These are phyloP conservation scores for Myotis pilosus DNA, from an alignment of 2,797 vertebrate species.

Conservation along the genomic window DNA sequence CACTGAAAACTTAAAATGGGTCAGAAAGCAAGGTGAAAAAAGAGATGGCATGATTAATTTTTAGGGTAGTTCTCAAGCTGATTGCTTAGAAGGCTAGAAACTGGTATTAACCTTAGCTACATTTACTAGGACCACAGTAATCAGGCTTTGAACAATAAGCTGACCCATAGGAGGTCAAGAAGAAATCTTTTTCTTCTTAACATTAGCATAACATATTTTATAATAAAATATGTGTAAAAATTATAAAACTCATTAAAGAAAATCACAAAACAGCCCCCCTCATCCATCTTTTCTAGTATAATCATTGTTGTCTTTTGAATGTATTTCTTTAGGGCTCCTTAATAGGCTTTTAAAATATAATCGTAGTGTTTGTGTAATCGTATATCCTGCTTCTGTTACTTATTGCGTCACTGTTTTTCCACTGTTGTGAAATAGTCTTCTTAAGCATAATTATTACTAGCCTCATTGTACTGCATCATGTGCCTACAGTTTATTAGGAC, in stretches of 20 bases:
- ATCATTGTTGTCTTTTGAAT: not conserved
- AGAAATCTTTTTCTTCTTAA: not conserved
- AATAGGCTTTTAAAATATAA: not conserved
- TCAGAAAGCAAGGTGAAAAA: not conserved
- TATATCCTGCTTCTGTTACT: not conserved
- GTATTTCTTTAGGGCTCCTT: not conserved
- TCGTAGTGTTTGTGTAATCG: not conserved
- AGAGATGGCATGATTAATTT: not conserved
- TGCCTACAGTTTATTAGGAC: not conserved
- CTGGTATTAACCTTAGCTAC: not conserved
- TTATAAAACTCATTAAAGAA: conserved; percentile 9
- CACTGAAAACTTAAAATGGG: not conserved
- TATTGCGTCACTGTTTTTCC: not conserved
- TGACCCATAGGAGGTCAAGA: not conserved
- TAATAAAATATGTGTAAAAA: not conserved
- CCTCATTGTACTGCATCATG: not conserved
- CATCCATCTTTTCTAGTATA: not conserved
- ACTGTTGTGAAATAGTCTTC: not conserved
- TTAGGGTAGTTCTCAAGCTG: not conserved
- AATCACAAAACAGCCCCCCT: not conserved
- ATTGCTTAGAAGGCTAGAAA: not conserved
- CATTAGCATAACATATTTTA: not conserved
- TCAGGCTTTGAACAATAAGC: not conserved
- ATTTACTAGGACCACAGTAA: conserved; percentile 5
- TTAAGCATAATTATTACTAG: not conserved